These are phyloP conservation scores for Zaprionus lachaisei DNA, from an alignment of 1,140 invertebrate species.

Conservation along the genomic window DNA sequence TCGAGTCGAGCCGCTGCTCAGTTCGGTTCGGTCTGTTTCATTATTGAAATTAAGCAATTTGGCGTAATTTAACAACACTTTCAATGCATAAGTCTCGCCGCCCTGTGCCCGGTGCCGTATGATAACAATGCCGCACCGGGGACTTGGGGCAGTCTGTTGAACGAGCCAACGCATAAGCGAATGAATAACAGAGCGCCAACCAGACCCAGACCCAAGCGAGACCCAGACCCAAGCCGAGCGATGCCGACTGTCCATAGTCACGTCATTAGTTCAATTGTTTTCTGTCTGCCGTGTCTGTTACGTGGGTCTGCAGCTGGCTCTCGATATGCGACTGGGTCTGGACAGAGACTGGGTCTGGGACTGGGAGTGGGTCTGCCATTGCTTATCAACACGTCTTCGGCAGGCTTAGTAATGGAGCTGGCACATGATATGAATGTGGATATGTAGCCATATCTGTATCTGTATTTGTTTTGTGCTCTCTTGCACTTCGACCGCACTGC, in stretches of 20 bases:
- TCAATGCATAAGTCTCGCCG: constrained; percentile 78
- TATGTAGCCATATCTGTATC: background rate
- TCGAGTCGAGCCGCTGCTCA: constrained; percentile 46
- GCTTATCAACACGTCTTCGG: constrained; percentile 72
- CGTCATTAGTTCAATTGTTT: constrained; percentile 79
- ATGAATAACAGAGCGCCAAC: background rate
- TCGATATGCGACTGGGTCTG: constrained; percentile 30
- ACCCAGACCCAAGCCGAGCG: constrained; percentile 8
- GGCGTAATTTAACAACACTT: constrained; percentile 83
- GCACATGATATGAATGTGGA: constrained; percentile 54
- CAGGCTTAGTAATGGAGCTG: constrained; percentile 62
- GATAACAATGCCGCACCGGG: constrained; percentile 66
- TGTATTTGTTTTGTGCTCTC: background rate
- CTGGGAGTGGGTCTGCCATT: constrained; percentile 8
- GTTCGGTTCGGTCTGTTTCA: constrained; percentile 59
- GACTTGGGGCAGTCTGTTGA: constrained; percentile 22
- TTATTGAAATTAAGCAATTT: constrained; percentile 83
- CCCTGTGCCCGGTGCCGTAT: constrained; percentile 38
- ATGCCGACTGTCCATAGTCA: constrained; percentile 72
- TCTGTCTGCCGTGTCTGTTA: constrained; percentile 47
- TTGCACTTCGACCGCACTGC: too few species aligned
- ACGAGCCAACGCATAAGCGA: constrained; percentile 12
- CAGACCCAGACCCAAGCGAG: background rate
- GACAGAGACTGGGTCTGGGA: constrained; percentile 4
- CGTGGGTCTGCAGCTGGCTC: constrained; percentile 25